Conservation (phyloP, 1,140 invertebrate genomes). For the Calliopsis andreniformis region DNA sequence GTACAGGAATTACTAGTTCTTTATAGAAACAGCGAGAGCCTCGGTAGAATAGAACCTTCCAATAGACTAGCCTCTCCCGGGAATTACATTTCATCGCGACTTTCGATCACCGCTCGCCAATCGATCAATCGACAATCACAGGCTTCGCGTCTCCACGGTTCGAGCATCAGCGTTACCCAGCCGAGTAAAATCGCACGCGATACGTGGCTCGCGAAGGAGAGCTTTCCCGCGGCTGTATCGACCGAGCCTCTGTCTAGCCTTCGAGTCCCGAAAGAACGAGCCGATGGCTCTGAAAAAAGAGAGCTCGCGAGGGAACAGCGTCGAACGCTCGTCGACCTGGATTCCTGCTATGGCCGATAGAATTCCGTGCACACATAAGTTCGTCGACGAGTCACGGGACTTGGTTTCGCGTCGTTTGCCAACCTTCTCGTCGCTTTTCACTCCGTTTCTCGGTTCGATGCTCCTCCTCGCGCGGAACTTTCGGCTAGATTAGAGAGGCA, state of each 20-base stretch:
- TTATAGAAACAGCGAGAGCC: no score
- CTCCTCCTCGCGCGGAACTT: not conserved
- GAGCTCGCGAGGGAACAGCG: not conserved
- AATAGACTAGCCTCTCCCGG: no score
- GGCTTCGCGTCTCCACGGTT: not conserved
- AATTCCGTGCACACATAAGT: not conserved
- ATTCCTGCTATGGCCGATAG: not conserved
- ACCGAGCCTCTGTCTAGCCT: not conserved
- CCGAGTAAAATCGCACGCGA: not conserved
- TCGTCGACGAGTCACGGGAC: not conserved
- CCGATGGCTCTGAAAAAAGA: not conserved
- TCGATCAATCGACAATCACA: not conserved
- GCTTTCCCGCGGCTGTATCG: not conserved
- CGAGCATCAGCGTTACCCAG: not conserved
- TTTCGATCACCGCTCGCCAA: no score
- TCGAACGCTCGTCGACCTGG: constrained; percentile 19
- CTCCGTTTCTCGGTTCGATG: not conserved
- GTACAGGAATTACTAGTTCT: no score
- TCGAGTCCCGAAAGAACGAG: not conserved
- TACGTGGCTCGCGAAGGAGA: not conserved
- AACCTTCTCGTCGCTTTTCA: not conserved
- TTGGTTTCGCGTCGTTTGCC: not conserved
- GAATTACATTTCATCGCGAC: no score
- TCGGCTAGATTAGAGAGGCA: no score
- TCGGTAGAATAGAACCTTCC: no score